Base-by-base conservation (phyloP, 37 sponge, comb jelly and placozoan species). In the Aphrocallistes beatrix region DNA sequence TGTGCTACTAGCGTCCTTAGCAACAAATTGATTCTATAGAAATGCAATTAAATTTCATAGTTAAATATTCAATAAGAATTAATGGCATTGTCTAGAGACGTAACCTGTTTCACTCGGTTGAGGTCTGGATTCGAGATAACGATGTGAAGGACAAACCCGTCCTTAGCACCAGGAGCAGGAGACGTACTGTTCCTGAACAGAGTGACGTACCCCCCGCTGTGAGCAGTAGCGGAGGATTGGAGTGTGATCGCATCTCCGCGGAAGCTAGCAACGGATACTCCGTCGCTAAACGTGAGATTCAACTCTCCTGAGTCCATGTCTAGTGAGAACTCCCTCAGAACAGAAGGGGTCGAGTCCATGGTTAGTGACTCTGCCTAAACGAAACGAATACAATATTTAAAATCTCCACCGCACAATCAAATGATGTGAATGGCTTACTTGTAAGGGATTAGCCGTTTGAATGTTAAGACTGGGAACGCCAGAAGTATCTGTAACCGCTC, bases 141-240 rank as follows among this genome's bases (percentile, higher is more conserved):
- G 9, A 92, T 85, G 0, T 47, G 51, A 0, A 93, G 36, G 1
- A 19, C 17, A 38, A 93, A 95, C 21, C 91, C 93, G 83, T 83
- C 75, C 13, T 47, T 47, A 0, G 40, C 16, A 13, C 88, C 86
- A 50, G 28, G 48, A 38, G 85, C 39, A 39, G 90, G 90, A 37
- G 87, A 87, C 3, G 38, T 30, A 1, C 81, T 32, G 25, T 84
- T 91, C 32, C 90, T 60, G 0, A 89, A 85, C 39, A 85, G 87
- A 88, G 85, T 87, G 23, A 89, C 85, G 25, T 36, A 1, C 16
- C 30, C 1, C 16, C 38, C 51, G 32, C 38, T 23, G 51, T 16
- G 36, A 21, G 39, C 37, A n/a, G 82, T 39, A 0, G 92, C 84
- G 0, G 86, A 60, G 32, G 75, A 60, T 23, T 86, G 86, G 38